These are phyloP conservation scores for Cygnus buccinator DNA, from an alignment of 2,113 vertebrate species.

Conservation along the genomic window DNA sequence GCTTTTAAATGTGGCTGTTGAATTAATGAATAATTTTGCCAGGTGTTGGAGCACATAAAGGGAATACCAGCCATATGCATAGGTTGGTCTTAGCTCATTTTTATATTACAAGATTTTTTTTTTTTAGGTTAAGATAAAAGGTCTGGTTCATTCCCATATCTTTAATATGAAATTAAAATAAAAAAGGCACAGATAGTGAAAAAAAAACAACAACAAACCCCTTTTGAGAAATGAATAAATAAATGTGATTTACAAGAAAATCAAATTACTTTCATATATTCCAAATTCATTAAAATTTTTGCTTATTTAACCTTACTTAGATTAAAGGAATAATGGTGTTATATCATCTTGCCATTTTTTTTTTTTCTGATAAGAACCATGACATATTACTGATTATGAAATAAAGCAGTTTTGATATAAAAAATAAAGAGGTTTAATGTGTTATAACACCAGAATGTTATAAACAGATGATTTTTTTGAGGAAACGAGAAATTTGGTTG, in stretches of 20 bases:
- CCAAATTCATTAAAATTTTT: background rate
- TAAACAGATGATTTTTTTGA: background rate
- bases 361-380: background rate
- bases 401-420: background rate
- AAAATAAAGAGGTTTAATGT: background rate
- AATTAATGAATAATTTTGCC: constrained; percentile 78
- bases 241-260: background rate
- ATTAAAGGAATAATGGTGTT: background rate
- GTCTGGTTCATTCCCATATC: constrained; percentile 50
- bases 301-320: background rate
- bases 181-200: background rate
- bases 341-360: background rate
- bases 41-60: constrained; percentile 70
- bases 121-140: constrained; percentile 71
- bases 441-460: background rate
- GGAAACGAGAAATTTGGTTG: background rate
- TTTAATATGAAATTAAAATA: constrained; percentile 68
- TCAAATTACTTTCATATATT: background rate
- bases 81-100: constrained; percentile 51
- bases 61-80: constrained; percentile 36
- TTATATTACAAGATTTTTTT: constrained; percentile 57
- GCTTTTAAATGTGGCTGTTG: constrained; percentile 72
- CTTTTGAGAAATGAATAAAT: constrained; percentile 3
- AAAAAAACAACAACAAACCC: background rate
- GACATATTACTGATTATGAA: background rate